phyloP scores from a whole-genome alignment of 2,888 invertebrate genomes.

The Mythimna loreyi region DNA sequence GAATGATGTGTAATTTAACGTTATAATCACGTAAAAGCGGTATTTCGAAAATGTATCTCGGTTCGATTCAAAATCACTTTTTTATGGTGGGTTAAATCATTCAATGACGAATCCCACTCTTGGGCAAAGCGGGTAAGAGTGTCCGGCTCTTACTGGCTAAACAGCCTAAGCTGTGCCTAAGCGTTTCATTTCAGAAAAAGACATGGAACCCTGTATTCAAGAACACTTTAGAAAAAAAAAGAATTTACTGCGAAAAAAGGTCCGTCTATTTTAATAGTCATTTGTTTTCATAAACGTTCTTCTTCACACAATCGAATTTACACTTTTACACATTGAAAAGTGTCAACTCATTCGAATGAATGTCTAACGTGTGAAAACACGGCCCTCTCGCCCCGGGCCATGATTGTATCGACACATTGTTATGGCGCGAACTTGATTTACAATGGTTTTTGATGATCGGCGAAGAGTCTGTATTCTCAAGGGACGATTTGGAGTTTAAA shows the following conservation, averaged over 20 bases:
- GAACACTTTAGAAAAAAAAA: background rate
- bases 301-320: constrained; percentile 25
- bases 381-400: constrained; percentile 65
- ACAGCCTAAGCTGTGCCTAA: too few species aligned
- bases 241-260: background rate
- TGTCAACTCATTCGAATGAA: constrained; percentile 83
- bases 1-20: too few species aligned
- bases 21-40: too few species aligned
- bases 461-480: constrained; percentile 21
- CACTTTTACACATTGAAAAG: constrained; percentile 72
- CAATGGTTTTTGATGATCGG: constrained; percentile 54
- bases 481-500: constrained; percentile 20
- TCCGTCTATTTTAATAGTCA: background rate
- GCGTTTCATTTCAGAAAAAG: too few species aligned
- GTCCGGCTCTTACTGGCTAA: too few species aligned
- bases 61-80: too few species aligned
- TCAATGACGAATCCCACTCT: too few species aligned
- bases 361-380: constrained; percentile 84
- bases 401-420: constrained; percentile 70
- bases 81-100: too few species aligned
- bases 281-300: background rate
- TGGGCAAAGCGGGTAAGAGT: too few species aligned
- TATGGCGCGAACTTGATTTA: constrained; percentile 52
- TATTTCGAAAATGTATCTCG: too few species aligned
- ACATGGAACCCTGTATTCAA: too few species aligned